phyloP scores from a whole-genome alignment of 2,888 invertebrate species.

The Drosophila multiciliata region DNA sequence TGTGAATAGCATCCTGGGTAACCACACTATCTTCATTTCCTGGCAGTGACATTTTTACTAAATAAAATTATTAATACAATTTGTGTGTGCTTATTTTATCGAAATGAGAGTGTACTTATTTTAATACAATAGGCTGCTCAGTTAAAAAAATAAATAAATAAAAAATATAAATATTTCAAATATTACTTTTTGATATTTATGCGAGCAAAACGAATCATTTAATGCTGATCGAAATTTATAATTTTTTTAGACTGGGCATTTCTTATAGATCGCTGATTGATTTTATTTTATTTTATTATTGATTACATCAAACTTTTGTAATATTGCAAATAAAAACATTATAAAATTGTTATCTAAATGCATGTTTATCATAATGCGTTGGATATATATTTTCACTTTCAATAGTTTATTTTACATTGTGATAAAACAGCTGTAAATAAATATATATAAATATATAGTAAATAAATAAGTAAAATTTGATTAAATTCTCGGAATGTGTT shows the following conservation, averaged over 20 bases:
- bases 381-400: not conserved
- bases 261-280: no score
- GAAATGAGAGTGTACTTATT: not conserved
- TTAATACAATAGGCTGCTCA: constrained; percentile 1
- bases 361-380: not conserved
- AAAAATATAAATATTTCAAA: not conserved
- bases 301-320: not conserved
- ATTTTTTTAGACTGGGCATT: not conserved
- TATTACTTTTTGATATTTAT: not conserved
- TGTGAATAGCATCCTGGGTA: constrained; percentile 8
- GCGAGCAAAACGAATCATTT: no score
- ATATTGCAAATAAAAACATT: not conserved
- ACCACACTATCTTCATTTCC: not conserved
- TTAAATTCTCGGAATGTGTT: not conserved
- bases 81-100: not conserved
- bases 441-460: not conserved
- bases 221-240: no score
- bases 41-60: constrained; percentile 8
- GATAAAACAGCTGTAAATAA: not conserved
- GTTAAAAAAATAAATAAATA: not conserved
- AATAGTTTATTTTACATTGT: not conserved
- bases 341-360: no score
- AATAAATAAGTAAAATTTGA: not conserved
- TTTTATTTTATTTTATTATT: not conserved
- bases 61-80: not conserved